Evolutionary conservation across 2,888 invertebrate species (phyloP), one percentile per base, ranked within the genome.

Genomic region (Cyclophora albipunctata): DNA sequence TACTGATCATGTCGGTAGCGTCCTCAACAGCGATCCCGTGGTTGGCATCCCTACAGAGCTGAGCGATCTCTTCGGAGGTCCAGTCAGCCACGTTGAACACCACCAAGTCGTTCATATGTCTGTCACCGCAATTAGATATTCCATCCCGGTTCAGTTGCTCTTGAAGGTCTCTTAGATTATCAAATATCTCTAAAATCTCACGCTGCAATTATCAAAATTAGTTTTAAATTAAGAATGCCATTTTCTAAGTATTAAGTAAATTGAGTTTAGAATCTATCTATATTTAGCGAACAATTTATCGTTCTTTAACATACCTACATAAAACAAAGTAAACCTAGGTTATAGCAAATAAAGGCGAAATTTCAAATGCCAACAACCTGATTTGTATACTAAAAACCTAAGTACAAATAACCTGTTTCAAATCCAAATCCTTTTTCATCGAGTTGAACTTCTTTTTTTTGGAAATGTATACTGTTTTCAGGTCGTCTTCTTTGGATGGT

Each of bases 81-180:
- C 87, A 87, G 59, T 87, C 85, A 0, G 76, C 80, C 37, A 88
- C 87, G 56, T 86, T 86, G 57, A 84, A 81, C 47, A 87, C 68
- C 47, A 81, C 71, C 54, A 87, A 60, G 47, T 88, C 84, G 47
- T 81, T 63, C 40, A 66, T 66, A 5, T 65, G 20, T 0, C 73
- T 75, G 54, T 81, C 82, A 4, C 77, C 81, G 47, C 71, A 58
- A 2, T 71, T 77, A 4, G 65, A 47, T 5, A 73, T 53, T 2
- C 81, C 81, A 50, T 84, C 83, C 34, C 66, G 70, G 33, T 60
- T 48, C 75, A 86, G 74, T n/a, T 73, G 80, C 40, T 84, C 80
- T 6, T 69, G 75, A 47, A 87, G 56, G 33, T 51, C 61, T 53
- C 76, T 77, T 45, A 88, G 61, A 47, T 60, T 62, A 45, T 83